Base-by-base conservation (phyloP, 2,113 vertebrate genomes). In the Motacilla alba region DNA sequence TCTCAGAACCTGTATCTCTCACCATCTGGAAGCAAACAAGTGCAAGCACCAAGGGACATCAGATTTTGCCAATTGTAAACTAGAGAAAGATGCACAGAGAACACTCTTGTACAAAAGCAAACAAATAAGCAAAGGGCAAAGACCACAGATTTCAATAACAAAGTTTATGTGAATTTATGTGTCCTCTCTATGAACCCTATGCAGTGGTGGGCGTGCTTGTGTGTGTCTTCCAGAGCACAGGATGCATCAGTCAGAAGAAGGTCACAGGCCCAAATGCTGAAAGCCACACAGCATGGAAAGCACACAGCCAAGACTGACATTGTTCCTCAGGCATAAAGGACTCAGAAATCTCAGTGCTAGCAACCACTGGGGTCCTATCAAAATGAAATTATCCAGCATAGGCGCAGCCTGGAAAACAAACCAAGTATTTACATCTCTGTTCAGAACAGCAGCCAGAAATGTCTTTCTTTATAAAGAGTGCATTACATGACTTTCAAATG, bases 121-220 rank as follows among this genome's bases (percentile, higher is more conserved):
- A 72, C 37, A 82, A 89, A 85, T 26, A 89, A 33, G n/a, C 46
- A 92, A 93, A 95, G 89, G 91, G 74, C 91, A 87, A 94, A 95
- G 93, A 76, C 46, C 70, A 62, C 28, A 55, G 67, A 62, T 55
- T 73, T 69, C 70, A 85, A 62, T 46, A 73, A 56, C 39, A 69
- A 89, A 68, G 44, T 24, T 49, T 21, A 43, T 28, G 21, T 5
- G 41, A 68, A n/a, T 68, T 22, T 69, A 4, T 3, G 9, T 55
- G 78, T 69, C 93, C 94, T 79, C 41, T 73, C 66, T 27, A 2
- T 74, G 91, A 97, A 90, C 90, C 49, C 77, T n/a, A 22, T 44
- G 46, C 50, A 64, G 55, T 2, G 28, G 70, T 15, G 21, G n/a
- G 46, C 0, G 5, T n/a, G 53, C 62, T 56, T 26, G 31, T 60